Conservation (phyloP, 1,140 invertebrate genomes). For the Papilio dardanus region DNA sequence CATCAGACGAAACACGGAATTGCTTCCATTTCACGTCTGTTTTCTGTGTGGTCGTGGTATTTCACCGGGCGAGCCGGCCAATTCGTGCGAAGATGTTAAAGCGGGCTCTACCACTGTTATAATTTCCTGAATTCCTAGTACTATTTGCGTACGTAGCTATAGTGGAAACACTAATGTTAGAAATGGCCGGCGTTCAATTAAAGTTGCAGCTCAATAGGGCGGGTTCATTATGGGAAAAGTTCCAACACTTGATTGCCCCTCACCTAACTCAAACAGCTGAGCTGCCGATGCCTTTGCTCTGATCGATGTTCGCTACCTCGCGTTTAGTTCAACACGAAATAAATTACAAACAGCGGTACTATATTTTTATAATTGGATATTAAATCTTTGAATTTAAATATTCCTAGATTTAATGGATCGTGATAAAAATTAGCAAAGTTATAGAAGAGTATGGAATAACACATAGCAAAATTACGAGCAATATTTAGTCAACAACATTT, state of each 20-base stretch:
- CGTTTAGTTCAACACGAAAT: background rate
- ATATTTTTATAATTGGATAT: too few species aligned
- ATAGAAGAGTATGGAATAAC: too few species aligned
- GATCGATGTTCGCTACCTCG: background rate
- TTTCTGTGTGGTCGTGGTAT: too few species aligned
- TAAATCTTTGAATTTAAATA: background rate
- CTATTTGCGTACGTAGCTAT: background rate
- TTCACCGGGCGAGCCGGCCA: too few species aligned
- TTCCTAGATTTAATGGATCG: too few species aligned
- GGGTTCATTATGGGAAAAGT: slow-evolving; percentile 35
- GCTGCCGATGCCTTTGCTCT: background rate
- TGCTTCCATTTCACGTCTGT: too few species aligned
- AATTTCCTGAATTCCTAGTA: background rate
- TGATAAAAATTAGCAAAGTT: too few species aligned
- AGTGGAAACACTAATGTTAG: slow-evolving; percentile 8
- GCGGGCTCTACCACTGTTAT: too few species aligned
- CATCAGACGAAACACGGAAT: too few species aligned
- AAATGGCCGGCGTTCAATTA: slow-evolving; percentile 16
- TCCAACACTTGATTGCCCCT: slow-evolving; percentile 29
- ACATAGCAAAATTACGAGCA: too few species aligned
- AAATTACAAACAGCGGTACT: background rate
- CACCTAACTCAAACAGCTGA: slow-evolving; percentile 21
- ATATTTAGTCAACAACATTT: too few species aligned
- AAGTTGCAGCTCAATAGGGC: slow-evolving; percentile 27
- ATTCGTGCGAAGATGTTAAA: too few species aligned